A percentile compares a stretch with the other conserved stretches of the same genome.
Evolutionary conservation across 2,113 vertebrate species (phyloP).

Genomic region (Nothoprocta pentlandii): DNA sequence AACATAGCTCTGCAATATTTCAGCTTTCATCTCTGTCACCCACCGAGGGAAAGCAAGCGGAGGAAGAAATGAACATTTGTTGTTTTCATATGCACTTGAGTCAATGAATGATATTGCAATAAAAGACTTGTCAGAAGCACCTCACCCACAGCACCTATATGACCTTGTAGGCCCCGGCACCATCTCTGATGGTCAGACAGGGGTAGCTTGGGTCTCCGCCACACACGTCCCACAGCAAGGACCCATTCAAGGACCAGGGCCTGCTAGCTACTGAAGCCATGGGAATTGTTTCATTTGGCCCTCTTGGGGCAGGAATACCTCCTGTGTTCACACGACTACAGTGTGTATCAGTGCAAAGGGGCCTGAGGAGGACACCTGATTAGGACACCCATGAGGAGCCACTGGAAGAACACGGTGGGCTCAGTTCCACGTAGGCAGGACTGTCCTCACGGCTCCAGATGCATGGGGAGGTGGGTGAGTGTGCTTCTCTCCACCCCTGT

Average conservation of each 20-base stretch:
- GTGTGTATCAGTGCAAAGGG: background rate
- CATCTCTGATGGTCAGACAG: conserved; percentile 36
- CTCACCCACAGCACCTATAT: background rate
- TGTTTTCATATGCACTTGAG: conserved; percentile 29
- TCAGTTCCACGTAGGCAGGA: background rate
- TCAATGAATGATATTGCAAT: conserved; percentile 47
- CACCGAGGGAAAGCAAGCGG: conserved; percentile 17
- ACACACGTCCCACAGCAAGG: background rate
- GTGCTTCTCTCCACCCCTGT: background rate
- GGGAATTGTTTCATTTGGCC: background rate
- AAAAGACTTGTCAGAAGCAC: conserved; percentile 37
- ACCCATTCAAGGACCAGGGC: background rate
- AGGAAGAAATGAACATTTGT: conserved; percentile 54
- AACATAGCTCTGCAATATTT: conserved; percentile 47
- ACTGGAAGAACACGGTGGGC: background rate
- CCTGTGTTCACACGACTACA: background rate
- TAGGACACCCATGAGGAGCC: background rate
- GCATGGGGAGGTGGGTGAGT: background rate
- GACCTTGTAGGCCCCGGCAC: conserved; percentile 38
- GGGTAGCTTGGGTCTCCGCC: conserved; percentile 31
- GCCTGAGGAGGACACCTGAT: background rate
- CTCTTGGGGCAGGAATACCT: background rate
- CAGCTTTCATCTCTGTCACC: conserved; percentile 55
- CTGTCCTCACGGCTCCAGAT: background rate
- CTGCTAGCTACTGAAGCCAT: conserved; percentile 1